phyloP scores from a whole-genome alignment of 2,113 vertebrate genomes.

The Panurus biarmicus region DNA sequence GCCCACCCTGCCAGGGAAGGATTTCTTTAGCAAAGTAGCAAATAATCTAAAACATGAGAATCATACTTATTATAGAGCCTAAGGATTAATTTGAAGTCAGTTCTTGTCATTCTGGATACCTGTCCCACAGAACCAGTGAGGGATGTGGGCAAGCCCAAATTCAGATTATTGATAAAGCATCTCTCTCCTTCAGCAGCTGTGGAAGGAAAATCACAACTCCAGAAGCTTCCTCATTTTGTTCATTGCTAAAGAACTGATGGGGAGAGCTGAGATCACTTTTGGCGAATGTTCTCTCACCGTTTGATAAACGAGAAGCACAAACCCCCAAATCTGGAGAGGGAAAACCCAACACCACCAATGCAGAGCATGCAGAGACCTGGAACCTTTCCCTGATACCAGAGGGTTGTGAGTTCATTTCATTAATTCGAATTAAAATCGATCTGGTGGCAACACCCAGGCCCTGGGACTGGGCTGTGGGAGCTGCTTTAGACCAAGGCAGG shows the following conservation, averaged over 20 bases:
- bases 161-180: neutral
- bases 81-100: neutral
- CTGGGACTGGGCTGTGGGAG: neutral
- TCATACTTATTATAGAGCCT: neutral
- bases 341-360: neutral
- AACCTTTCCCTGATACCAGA: neutral
- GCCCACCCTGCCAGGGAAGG: fast-evolving
- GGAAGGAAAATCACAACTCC: neutral
- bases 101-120: neutral
- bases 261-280: fast-evolving
- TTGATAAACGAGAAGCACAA: neutral
- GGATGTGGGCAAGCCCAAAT: neutral
- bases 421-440: neutral
- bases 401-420: neutral
- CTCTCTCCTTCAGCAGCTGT: neutral
- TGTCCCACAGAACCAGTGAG: neutral
- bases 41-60: neutral
- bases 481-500: neutral
- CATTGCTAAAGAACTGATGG: neutral
- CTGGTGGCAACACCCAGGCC: neutral
- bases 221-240: neutral
- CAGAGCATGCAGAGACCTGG: neutral
- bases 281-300: neutral
- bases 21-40: neutral
- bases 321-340: neutral